Base-by-base conservation (phyloP, 2,888 invertebrate genomes). In the Oligia latruncula region DNA sequence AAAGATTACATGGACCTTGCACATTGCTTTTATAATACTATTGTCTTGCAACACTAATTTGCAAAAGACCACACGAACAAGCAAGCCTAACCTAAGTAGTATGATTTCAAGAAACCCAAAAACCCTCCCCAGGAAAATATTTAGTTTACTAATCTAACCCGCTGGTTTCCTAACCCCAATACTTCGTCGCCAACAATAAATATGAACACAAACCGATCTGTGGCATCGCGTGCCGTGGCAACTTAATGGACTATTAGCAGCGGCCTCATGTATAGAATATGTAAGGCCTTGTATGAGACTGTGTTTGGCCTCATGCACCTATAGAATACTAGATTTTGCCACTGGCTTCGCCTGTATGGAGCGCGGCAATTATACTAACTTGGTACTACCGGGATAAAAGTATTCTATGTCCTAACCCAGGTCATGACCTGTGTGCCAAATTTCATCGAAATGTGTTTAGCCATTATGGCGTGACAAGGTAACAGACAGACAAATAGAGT, bases 211-310 rank as follows among this genome's bases (percentile, higher is more conserved):
- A 94, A 93, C 94, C 93, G 92, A 92, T 91, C 92, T 89, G 90
- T 88, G 92, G 91, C 93, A 93, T 93, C 93, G 93, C 95, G 95
- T 95, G 95, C 94, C 93, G 92, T 88, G 87, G 95, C 95, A 95
- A 94, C 92, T 92, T 95, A 95, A 95, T 95, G 94, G 94, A 93
- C 95, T 95, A 95, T 95, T 95, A 95, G 90, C 92, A 86, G 81
- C 80, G 75, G 83, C 86, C 82, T 81, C 88, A 87, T 87, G 89
- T 89, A 86, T 90, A 85, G 90, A 88, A 87, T 87, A 88, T 87
- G 85, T 89, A 87, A 88, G 75, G 76, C 78, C 78, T 82, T 77
- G 84, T 85, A 83, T 81, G 82, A 81, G 80, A 74, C 72, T 77
- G 83, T 79, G 72, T 80, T 71, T 60, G 77, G 82, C 83, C 80